A percentile compares a stretch with the other conserved stretches of the same genome.
phyloP scores from a whole-genome alignment of 2,797 vertebrate species.

The Enteromius radiatus region DNA sequence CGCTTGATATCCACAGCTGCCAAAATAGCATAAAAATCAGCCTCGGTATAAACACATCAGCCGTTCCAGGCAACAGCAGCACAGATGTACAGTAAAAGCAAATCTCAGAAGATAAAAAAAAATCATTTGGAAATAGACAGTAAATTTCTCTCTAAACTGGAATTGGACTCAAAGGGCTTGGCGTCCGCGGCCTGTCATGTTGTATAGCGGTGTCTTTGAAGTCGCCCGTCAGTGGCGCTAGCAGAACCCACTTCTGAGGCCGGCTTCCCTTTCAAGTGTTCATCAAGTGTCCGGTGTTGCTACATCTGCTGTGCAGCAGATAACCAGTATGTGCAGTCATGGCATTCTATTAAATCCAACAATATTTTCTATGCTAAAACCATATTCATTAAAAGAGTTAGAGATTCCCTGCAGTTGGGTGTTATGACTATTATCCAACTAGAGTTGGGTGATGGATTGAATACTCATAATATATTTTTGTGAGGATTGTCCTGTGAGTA shows the following conservation, averaged over 20 bases:
- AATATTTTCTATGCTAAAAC: slow-evolving; percentile 35
- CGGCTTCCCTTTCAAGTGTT: slow-evolving; percentile 78
- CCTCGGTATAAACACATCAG: slow-evolving; percentile 70
- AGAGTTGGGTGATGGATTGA: neutral
- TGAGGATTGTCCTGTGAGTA: neutral
- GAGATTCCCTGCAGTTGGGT: neutral
- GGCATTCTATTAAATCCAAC: slow-evolving; percentile 57
- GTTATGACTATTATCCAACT: neutral
- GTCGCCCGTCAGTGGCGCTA: slow-evolving; percentile 71
- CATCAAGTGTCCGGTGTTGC: slow-evolving; percentile 72
- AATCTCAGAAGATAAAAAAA: slow-evolving; percentile 65
- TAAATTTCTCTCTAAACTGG: slow-evolving; percentile 75
- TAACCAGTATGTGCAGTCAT: slow-evolving; percentile 69
- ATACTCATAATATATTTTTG: slow-evolving; percentile 12
- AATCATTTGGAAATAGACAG: slow-evolving; percentile 69
- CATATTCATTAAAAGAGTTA: slow-evolving; percentile 17
- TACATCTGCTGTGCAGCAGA: slow-evolving; percentile 77
- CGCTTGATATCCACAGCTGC: slow-evolving; percentile 72
- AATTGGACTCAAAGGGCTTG: slow-evolving; percentile 71
- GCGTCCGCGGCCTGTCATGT: slow-evolving; percentile 73
- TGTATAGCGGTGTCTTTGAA: slow-evolving; percentile 77
- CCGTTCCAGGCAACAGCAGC: slow-evolving; percentile 65
- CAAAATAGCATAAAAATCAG: slow-evolving; percentile 73
- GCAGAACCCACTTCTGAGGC: slow-evolving; percentile 74
- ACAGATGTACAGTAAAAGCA: slow-evolving; percentile 71